A percentile compares a stretch with the other conserved stretches of the same genome.
Conservation (phyloP, 2,113 vertebrate species). For the Atlantisia rogersi region DNA sequence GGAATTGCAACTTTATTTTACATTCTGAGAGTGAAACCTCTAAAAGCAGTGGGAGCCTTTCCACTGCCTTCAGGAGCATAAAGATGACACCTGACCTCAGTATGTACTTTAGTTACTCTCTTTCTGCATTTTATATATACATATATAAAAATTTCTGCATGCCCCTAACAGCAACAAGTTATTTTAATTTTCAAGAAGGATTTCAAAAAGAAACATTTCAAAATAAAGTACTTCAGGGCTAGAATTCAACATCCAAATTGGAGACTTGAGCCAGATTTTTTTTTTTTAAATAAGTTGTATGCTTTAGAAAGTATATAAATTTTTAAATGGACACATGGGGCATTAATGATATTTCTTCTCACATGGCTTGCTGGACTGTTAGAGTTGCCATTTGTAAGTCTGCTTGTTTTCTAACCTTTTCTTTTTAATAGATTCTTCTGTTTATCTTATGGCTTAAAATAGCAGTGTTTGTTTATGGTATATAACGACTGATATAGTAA, state of each 20-base stretch:
- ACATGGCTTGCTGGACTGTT: neutral
- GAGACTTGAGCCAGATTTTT: neutral
- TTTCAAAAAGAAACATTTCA: neutral
- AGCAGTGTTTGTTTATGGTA: neutral
- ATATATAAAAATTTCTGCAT: neutral
- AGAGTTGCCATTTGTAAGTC: neutral
- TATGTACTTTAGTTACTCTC: neutral
- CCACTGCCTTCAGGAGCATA: neutral
- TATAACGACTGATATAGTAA: neutral
- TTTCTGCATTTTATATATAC: neutral
- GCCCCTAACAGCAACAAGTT: neutral
- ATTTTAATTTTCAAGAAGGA: neutral
- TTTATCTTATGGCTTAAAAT: neutral
- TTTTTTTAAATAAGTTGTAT: neutral
- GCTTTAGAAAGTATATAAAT: neutral
- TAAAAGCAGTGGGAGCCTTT: neutral
- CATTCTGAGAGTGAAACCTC: neutral
- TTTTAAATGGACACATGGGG: neutral
- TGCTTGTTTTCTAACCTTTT: neutral
- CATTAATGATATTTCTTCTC: neutral
- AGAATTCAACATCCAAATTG: neutral
- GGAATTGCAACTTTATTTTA: neutral
- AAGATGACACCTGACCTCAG: neutral
- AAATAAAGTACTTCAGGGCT: neutral
- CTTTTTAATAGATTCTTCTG: neutral